A percentile compares a stretch with the other conserved stretches of the same genome.
Evolutionary conservation across 2,888 invertebrate species (phyloP).

Genomic region (Lasioglossum marginatum): DNA sequence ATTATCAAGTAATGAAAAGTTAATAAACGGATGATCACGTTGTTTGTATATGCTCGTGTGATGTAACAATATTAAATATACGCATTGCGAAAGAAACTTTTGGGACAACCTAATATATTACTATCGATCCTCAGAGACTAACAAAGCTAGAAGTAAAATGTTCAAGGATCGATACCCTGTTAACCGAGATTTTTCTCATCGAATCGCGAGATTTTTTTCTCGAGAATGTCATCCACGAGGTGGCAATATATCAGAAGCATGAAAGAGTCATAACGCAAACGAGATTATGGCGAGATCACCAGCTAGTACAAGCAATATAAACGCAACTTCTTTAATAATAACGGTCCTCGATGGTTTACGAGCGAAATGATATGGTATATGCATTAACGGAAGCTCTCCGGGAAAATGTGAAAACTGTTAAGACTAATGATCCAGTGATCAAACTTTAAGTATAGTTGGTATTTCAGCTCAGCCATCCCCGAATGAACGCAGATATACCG

Average conservation of each 20-base stretch:
- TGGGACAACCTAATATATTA: too few relatives aligned
- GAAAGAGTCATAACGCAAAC: constrained; percentile 32
- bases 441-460: neutral
- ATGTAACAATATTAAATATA: too few relatives aligned
- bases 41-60: too few relatives aligned
- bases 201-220: neutral
- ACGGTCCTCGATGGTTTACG: neutral
- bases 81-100: too few relatives aligned
- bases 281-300: constrained; percentile 3
- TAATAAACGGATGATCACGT: too few relatives aligned
- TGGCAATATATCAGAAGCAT: constrained; percentile 6
- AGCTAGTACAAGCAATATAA: constrained; percentile 22
- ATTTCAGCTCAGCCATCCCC: neutral
- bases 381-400: neutral
- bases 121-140: neutral
- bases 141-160: neutral
- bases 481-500: neutral
- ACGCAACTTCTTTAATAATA: constrained; percentile 33
- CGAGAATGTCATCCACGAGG: constrained; percentile 14
- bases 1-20: too few relatives aligned
- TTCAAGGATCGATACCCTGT: neutral
- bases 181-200: constrained; percentile 8
- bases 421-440: neutral
- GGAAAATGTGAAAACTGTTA: neutral
- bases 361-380: neutral